Evolutionary conservation across 92 coral and sea anemone species (phyloP).

Genomic region (Micromussa lordhowensis): DNA sequence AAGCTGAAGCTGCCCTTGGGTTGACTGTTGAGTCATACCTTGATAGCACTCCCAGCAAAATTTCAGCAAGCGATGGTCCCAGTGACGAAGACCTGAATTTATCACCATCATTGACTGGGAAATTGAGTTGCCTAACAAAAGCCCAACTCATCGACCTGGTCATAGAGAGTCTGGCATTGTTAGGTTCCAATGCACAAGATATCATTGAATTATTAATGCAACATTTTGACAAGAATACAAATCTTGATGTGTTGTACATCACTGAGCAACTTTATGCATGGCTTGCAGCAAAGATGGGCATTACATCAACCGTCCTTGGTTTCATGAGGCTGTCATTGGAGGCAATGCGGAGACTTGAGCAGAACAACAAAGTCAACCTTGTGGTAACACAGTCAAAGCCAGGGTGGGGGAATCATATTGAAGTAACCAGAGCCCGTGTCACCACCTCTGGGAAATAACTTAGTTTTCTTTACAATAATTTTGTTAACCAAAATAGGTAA

Average conservation of each 20-base stretch:
- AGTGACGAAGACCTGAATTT: background rate
- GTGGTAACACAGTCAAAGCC: too few species aligned
- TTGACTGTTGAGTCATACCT: too few species aligned
- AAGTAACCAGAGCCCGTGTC: too few species aligned
- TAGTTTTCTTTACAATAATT: too few species aligned
- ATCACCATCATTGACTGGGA: background rate
- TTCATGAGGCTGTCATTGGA: conserved; percentile 31
- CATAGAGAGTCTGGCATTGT: background rate
- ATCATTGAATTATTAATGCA: too few species aligned
- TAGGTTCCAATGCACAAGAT: background rate
- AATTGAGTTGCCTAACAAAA: background rate
- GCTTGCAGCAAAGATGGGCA: background rate
- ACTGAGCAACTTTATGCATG: background rate
- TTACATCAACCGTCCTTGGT: background rate
- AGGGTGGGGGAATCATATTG: too few species aligned
- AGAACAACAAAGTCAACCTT: conserved; percentile 40
- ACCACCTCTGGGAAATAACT: too few species aligned
- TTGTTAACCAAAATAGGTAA: too few species aligned
- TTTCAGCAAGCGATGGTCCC: too few species aligned
- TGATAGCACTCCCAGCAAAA: too few species aligned
- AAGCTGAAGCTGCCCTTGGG: too few species aligned
- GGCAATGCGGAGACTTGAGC: conserved; percentile 52
- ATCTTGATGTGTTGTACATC: background rate
- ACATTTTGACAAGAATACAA: too few species aligned
- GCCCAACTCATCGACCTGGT: background rate